Base-by-base conservation (phyloP, 2,797 vertebrate genomes). In the Aratinga solstitialis region DNA sequence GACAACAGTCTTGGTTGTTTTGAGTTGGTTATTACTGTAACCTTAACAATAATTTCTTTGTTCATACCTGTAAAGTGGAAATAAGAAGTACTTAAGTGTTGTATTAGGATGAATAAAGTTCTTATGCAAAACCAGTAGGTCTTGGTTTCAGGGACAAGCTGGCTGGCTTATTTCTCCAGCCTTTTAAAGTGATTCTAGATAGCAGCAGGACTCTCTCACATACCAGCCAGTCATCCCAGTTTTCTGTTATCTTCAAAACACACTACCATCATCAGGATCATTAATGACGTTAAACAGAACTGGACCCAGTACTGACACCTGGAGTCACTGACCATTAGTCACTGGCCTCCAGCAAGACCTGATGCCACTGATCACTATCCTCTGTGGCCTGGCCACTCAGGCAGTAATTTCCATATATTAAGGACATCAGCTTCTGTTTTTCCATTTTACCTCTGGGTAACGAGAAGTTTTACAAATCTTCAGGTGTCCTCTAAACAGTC, bases 1-100 rank as follows among this genome's bases (percentile, higher is more conserved):
- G 12, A 8, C 16, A 84, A 75, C 0, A 0, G 56, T 20, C 2
- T 0, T 24, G 74, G 13, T 19, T 78, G 19, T 7, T 91, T 73
- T 73, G 15, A 48, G 14, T 40, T 50, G 10, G 26, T 54, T 85
- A 40, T 54, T 71, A 48, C 5, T n/a, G 22, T 32, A 77, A 77
- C 9, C 30, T 71, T 80, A 87, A 56, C 16, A 82, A 50, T n/a
- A 85, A 86, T 26, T 36, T 76, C 3, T 58, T 74, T 83, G 11
- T 51, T 91, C 4, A 7, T 51, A 81, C 21, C 38, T 63, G 19
- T 65, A 51, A 90, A 91, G 74, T 10, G 5, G 59, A 95, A 87
- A n/a, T 17, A 54, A 56, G 3, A 29, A 61, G 5, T 53, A 65
- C 18, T 74, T 51, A 74, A 61, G 6, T 74, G 19, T 16, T 74